Conservation (phyloP, 2,888 invertebrate species). For the Rhorus exstirpatorius region DNA sequence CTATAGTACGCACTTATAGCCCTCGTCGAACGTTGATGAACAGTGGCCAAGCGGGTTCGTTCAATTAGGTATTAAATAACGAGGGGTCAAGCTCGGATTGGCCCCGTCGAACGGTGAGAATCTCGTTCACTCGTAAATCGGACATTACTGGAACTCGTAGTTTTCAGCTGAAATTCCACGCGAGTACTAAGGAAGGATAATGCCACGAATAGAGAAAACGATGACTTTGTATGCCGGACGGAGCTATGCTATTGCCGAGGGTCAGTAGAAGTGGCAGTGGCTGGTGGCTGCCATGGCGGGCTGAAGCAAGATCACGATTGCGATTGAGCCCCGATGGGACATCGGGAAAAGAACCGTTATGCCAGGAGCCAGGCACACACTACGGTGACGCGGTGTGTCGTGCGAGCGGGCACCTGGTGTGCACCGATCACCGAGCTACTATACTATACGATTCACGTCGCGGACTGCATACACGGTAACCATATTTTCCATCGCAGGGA, state of each 20-base stretch:
- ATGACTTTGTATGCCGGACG: slow-evolving; percentile 26
- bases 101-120: slow-evolving; percentile 51
- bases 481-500: slow-evolving; percentile 56
- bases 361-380: slow-evolving; percentile 67
- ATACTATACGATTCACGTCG: slow-evolving; percentile 58
- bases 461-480: slow-evolving; percentile 56
- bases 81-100: slow-evolving; percentile 69
- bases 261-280: slow-evolving; percentile 56
- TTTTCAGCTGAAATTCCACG: slow-evolving; percentile 69
- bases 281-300: slow-evolving; percentile 51
- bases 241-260: not conserved
- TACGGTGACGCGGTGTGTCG: slow-evolving; percentile 78
- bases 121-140: slow-evolving; percentile 71
- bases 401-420: slow-evolving; percentile 79
- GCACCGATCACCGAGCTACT: slow-evolving; percentile 65
- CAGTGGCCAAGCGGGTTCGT: slow-evolving; percentile 70
- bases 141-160: slow-evolving; percentile 5
- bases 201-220: not conserved
- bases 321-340: slow-evolving; percentile 83
- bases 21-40: slow-evolving; percentile 69
- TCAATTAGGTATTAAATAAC: slow-evolving; percentile 79
- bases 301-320: slow-evolving; percentile 80
- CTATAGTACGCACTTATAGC: not conserved
- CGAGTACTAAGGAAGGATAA: slow-evolving; percentile 11
- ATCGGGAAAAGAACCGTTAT: slow-evolving; percentile 80